Evolutionary conservation across 2,888 invertebrate genomes (phyloP).

Genomic region (Catotricha subobsoleta): DNA sequence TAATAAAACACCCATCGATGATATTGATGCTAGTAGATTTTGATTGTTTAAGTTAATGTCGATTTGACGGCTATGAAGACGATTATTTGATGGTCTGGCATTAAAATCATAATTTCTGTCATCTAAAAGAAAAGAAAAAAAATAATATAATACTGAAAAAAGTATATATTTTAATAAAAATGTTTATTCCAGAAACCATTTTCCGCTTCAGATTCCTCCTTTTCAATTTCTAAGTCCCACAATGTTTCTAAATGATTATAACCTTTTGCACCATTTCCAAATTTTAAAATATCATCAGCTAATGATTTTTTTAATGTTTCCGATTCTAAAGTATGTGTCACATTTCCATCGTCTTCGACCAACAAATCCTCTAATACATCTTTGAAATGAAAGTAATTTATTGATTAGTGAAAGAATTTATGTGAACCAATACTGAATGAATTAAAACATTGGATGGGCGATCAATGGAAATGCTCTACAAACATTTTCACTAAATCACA

Average conservation of each 20-base stretch:
- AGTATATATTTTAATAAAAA: too few relatives aligned
- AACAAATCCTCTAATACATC: too few relatives aligned
- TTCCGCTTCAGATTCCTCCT: slow-evolving; percentile 31
- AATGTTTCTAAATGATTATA: slow-evolving; percentile 20
- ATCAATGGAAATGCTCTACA: too few relatives aligned
- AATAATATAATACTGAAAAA: too few relatives aligned
- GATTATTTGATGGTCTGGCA: background rate
- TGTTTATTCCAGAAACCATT: too few relatives aligned
- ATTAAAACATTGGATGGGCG: too few relatives aligned
- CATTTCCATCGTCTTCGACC: background rate
- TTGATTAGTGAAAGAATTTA: too few relatives aligned
- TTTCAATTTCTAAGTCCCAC: slow-evolving; percentile 39
- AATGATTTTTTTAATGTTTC: background rate
- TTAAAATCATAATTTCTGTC: background rate
- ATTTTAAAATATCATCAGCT: background rate
- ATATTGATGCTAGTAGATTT: slow-evolving; percentile 23
- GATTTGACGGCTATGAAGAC: background rate
- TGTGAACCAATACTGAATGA: too few relatives aligned
- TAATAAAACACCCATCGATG: slow-evolving; percentile 28
- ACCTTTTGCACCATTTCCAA: background rate
- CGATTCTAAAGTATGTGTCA: background rate
- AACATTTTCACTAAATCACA: too few relatives aligned
- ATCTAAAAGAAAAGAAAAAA: background rate
- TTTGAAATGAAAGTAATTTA: too few relatives aligned
- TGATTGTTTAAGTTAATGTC: slow-evolving; percentile 13